A percentile compares a stretch with the other conserved stretches of the same genome.
Evolutionary conservation across 2,797 vertebrate genomes (phyloP).

Genomic region (Austrolebias charrua): DNA sequence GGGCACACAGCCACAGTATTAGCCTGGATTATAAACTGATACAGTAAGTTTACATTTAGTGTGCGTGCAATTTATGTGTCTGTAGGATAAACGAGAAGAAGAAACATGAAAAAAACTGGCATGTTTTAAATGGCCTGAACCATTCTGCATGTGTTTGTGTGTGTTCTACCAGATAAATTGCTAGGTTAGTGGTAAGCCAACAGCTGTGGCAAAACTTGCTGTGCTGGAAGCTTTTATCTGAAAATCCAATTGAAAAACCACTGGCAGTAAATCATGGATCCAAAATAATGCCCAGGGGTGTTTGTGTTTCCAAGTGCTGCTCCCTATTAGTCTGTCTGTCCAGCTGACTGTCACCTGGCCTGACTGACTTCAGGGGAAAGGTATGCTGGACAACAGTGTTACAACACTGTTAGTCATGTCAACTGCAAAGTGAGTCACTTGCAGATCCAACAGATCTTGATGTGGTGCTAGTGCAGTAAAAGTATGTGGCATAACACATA

Average conservation of each 20-base stretch:
- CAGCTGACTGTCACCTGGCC: conserved; percentile 54
- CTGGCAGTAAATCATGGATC: conserved; percentile 66
- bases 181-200: conserved; percentile 45
- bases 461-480: background rate
- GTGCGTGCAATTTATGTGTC: background rate
- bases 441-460: background rate
- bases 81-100: conserved; percentile 1
- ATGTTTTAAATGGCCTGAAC: background rate
- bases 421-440: conserved; percentile 37
- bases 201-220: conserved; percentile 65
- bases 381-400: conserved; percentile 46
- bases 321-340: conserved; percentile 41
- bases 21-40: conserved; percentile 36
- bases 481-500: background rate
- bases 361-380: conserved; percentile 57
- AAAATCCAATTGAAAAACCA: conserved; percentile 53
- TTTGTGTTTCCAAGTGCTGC: conserved; percentile 68
- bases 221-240: conserved; percentile 68
- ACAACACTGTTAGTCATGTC: conserved; percentile 35
- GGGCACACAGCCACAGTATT: conserved; percentile 20
- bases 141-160: conserved; percentile 8
- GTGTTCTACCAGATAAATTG: conserved; percentile 11
- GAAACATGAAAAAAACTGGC: background rate
- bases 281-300: conserved; percentile 71
- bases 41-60: background rate